phyloP scores from a whole-genome alignment of 2,888 invertebrate species.

The Azorinus chamasolen region DNA sequence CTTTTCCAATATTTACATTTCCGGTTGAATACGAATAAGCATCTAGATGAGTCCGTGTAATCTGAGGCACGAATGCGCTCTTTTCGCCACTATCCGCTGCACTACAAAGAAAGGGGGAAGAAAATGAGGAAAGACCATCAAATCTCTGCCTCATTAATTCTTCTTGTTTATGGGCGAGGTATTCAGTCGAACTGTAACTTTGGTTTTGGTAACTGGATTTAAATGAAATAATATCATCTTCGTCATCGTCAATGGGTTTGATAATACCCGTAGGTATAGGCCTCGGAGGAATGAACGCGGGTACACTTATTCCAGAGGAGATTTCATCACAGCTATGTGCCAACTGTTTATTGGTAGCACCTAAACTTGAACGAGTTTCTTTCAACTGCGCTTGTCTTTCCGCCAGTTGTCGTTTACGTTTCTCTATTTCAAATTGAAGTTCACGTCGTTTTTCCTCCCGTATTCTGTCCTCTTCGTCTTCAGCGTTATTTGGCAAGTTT shows the following conservation, averaged over 20 bases:
- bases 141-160: slow-evolving; percentile 70
- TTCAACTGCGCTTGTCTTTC: slow-evolving; percentile 88
- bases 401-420: slow-evolving; percentile 88
- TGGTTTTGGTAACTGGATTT: slow-evolving; percentile 62
- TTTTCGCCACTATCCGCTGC: slow-evolving; percentile 62
- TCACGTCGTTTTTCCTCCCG: slow-evolving; percentile 89
- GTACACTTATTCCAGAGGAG: slow-evolving; percentile 62
- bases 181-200: slow-evolving; percentile 84
- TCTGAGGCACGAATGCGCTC: slow-evolving; percentile 63
- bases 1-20: slow-evolving; percentile 61
- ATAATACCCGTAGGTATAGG: slow-evolving; percentile 83
- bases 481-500: slow-evolving; percentile 69
- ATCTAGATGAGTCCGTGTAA: slow-evolving; percentile 58
- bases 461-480: slow-evolving; percentile 88
- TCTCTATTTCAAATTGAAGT: slow-evolving; percentile 89
- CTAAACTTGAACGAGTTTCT: slow-evolving; percentile 76
- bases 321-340: slow-evolving; percentile 82
- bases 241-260: slow-evolving; percentile 84
- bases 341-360: slow-evolving; percentile 76
- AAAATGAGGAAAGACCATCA: slow-evolving; percentile 72
- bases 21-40: slow-evolving; percentile 67
- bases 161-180: slow-evolving; percentile 85
- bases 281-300: slow-evolving; percentile 58
- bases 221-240: slow-evolving; percentile 60
- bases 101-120: slow-evolving; percentile 69